Base-by-base conservation (phyloP, 2,797 vertebrate species). In the Perodicticus potto region DNA sequence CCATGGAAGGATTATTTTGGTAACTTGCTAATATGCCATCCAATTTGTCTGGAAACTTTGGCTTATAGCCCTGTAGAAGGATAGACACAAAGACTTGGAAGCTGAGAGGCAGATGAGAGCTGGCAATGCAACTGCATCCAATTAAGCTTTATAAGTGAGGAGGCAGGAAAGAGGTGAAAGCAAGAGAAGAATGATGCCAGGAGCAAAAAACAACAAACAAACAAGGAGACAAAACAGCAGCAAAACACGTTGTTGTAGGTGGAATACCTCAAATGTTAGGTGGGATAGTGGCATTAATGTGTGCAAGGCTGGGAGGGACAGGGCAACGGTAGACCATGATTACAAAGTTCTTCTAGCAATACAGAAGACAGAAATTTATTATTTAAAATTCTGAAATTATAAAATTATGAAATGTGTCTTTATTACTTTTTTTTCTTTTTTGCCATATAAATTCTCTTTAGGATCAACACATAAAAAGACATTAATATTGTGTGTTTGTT, bases 141-240 rank as follows among this genome's bases (percentile, higher is more conserved):
- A 91, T 95, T 97, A 96, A 93, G 96, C 74, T 70, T 90, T 86
- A 7, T 40, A 88, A 96, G 88, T 77, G 49, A 83, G 70, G 49
- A 95, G 40, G 74, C 13, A 70, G 93, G 84, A 63, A 37, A 82
- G 67, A 89, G 53, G 59, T 16, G 82, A 43, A 19, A 77, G 89
- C 90, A 95, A 72, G 5, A 83, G 96, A 86, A 70, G 45, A 74
- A 9, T 53, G 6, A 8, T 96, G 97, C 97, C 97, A 97, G 97
- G 65, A 6, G 72, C 2, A 14, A 29, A 89, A 94, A 69, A 69
- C 70, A 74, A 72, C 19, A 69, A n/a, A n/a, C 6, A 45, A 73
- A 61, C 14, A 72, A n/a, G 19, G 65, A 25, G 34, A 19, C 22
- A 10, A 40, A 72, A 57, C 69, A 37, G 43, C 55, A 91, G 8